A percentile compares a stretch with the other conserved stretches of the same genome.
These are phyloP conservation scores for Hippocampus kuda DNA, from an alignment of 2,797 vertebrate species.

Conservation along the genomic window DNA sequence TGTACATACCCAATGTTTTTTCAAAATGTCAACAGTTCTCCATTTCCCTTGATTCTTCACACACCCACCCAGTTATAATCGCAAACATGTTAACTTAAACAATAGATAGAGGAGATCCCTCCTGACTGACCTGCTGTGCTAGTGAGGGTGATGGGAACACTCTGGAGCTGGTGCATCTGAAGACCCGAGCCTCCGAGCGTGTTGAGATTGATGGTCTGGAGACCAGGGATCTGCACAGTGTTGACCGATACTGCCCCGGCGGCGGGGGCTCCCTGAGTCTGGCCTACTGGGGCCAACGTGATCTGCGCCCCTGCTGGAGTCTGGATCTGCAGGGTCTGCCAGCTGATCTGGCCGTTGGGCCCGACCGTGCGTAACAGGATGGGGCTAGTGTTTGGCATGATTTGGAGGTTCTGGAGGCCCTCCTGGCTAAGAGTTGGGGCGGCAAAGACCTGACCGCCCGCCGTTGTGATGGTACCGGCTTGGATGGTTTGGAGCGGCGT, in stretches of 20 bases:
- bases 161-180: slow-evolving; percentile 91
- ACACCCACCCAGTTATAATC: too few species aligned
- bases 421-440: slow-evolving; percentile 87
- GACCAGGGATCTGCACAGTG: slow-evolving; percentile 84
- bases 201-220: slow-evolving; percentile 97
- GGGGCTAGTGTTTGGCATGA: slow-evolving; percentile 83
- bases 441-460: slow-evolving; percentile 81
- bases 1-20: too few species aligned
- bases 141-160: slow-evolving; percentile 80
- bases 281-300: slow-evolving; percentile 81
- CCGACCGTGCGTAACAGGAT: slow-evolving; percentile 88
- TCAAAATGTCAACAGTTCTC: too few species aligned
- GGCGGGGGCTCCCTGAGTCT: slow-evolving; percentile 65
- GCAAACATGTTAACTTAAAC: not conserved
- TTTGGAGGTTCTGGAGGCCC: slow-evolving; percentile 82
- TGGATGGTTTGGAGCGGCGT: slow-evolving; percentile 82
- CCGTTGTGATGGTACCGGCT: slow-evolving; percentile 72
- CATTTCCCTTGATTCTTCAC: too few species aligned
- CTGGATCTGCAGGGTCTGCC: slow-evolving; percentile 94
- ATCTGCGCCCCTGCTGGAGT: slow-evolving; percentile 85
- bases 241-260: slow-evolving; percentile 73
- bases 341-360: slow-evolving; percentile 91
- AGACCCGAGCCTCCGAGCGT: slow-evolving; percentile 80
- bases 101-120: not conserved
- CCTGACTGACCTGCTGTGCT: slow-evolving; percentile 74